Evolutionary conservation across 2,888 invertebrate genomes (phyloP).

Genomic region (Lithophane socia): DNA sequence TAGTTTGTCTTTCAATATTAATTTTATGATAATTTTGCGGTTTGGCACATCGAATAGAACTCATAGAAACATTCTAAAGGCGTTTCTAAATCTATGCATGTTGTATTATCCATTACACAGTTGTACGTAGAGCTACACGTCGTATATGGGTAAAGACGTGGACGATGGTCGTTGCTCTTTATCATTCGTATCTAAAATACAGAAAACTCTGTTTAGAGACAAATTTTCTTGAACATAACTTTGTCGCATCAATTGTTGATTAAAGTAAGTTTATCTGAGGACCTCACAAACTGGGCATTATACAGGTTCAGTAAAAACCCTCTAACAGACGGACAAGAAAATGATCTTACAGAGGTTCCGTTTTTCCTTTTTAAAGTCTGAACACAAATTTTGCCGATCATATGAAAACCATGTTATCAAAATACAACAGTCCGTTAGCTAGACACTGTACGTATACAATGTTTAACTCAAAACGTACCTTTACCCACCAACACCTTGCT

Average conservation of each 20-base stretch:
- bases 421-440: slow-evolving; percentile 10
- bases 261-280: neutral
- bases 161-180: neutral
- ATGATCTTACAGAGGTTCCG: neutral
- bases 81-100: neutral
- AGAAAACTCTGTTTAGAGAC: neutral
- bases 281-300: neutral
- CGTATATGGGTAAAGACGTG: neutral
- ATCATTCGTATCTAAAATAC: neutral
- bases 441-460: neutral
- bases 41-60: slow-evolving; percentile 34
- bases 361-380: neutral
- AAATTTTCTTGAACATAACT: neutral
- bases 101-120: neutral
- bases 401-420: neutral
- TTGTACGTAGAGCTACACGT: neutral
- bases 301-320: neutral
- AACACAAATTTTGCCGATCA: neutral
- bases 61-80: slow-evolving; percentile 22
- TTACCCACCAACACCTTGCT: slow-evolving; percentile 36
- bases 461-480: slow-evolving; percentile 18
- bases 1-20: slow-evolving; percentile 33
- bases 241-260: neutral
- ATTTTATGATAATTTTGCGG: slow-evolving; percentile 54
- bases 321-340: neutral